Percentiles rank a stretch among this genome's conserved stretches.
phyloP scores from a whole-genome alignment of 2,797 vertebrate genomes.

The Adrianichthys oophorus region DNA sequence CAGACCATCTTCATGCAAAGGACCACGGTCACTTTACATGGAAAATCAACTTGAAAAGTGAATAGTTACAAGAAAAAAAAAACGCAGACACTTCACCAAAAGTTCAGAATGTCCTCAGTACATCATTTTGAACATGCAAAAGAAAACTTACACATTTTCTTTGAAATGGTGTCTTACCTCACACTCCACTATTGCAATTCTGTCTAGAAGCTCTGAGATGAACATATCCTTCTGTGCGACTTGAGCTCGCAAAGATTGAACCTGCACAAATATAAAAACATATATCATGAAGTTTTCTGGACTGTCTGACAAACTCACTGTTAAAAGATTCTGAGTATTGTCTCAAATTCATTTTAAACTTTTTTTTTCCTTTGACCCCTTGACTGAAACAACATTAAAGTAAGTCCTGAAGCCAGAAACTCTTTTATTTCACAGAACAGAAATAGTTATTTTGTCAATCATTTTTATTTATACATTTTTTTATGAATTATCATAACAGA shows the following conservation, averaged over 20 bases:
- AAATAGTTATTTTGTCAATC: too few relatives aligned
- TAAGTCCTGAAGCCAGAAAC: too few relatives aligned
- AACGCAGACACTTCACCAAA: constrained; percentile 20
- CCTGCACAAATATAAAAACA: constrained; percentile 69
- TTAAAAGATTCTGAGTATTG: too few relatives aligned
- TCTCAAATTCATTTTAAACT: too few relatives aligned
- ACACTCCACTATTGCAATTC: constrained; percentile 95
- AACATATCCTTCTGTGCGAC: constrained; percentile 93
- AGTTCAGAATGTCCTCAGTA: constrained; percentile 26
- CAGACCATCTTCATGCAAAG: constrained; percentile 71
- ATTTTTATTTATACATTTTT: too few relatives aligned
- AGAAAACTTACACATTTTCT: constrained; percentile 33
- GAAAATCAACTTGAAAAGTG: constrained; percentile 30
- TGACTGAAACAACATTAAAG: too few relatives aligned
- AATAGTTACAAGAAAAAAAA: constrained; percentile 30
- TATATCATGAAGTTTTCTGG: background rate
- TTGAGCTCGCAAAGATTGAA: constrained; percentile 86
- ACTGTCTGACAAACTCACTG: too few relatives aligned
- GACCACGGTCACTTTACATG: constrained; percentile 29
- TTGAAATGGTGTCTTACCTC: constrained; percentile 82
- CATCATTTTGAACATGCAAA: constrained; percentile 35
- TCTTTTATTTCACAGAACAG: too few relatives aligned
- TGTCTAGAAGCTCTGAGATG: constrained; percentile 93
- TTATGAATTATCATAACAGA: too few relatives aligned
- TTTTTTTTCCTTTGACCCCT: too few relatives aligned